phyloP scores from a whole-genome alignment of 2,113 vertebrate species.

The Passer montanus region DNA sequence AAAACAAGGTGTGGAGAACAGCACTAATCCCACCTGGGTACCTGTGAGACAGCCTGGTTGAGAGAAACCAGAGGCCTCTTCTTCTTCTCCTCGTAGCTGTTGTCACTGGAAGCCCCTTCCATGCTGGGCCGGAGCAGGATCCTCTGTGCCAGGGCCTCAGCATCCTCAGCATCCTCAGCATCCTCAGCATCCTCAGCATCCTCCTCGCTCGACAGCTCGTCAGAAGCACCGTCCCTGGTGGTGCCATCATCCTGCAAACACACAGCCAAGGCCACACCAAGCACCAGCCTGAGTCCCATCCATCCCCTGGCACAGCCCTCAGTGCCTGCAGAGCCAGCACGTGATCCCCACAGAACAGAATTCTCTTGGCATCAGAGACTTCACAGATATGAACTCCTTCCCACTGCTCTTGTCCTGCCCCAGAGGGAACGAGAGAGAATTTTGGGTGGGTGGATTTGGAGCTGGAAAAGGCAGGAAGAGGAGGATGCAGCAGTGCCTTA shows the following conservation, averaged over 20 bases:
- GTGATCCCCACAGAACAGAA: neutral
- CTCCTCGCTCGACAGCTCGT: constrained; percentile 93
- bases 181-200: constrained; percentile 90
- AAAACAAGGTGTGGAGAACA: neutral
- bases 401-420: neutral
- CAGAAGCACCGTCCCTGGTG: constrained; percentile 77
- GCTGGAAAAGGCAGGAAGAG: neutral
- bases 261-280: neutral
- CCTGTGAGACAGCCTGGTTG: constrained; percentile 69
- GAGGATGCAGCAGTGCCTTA: neutral
- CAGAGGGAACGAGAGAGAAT: neutral
- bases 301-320: neutral
- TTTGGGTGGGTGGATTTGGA: neutral
- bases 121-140: constrained; percentile 55
- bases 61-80: constrained; percentile 67
- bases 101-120: constrained; percentile 71
- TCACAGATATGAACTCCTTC: neutral
- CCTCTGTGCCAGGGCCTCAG: constrained; percentile 46
- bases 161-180: constrained; percentile 86
- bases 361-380: neutral
- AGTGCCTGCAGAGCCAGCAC: neutral
- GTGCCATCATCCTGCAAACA: constrained; percentile 68
- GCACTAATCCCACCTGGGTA: neutral
- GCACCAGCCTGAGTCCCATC: neutral
- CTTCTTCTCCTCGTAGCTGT: constrained; percentile 73